Percentiles rank a stretch among this genome's conserved stretches.
These are phyloP conservation scores for Pteronura brasiliensis DNA, from an alignment of 2,113 vertebrate species.

Conservation along the genomic window DNA sequence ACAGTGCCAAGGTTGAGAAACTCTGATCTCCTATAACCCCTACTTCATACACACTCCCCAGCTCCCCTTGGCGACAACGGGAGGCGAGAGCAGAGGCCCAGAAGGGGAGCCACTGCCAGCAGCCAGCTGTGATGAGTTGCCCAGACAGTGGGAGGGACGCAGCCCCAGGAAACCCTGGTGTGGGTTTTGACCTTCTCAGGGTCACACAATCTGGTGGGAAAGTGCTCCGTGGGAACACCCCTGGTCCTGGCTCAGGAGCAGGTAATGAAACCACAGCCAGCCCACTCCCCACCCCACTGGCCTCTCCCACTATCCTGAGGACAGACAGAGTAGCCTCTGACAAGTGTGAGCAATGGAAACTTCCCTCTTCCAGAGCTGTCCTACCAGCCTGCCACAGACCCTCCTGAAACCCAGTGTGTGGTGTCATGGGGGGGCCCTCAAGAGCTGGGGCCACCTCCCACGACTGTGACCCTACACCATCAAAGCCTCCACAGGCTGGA, in stretches of 20 bases:
- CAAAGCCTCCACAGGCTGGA: background rate
- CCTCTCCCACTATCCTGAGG: background rate
- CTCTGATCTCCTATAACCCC: background rate
- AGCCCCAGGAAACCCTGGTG: background rate
- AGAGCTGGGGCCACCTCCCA: background rate
- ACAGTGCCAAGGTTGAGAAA: background rate
- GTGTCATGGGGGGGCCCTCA: background rate
- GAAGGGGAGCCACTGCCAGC: background rate
- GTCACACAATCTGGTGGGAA: constrained; percentile 46
- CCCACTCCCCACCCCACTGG: background rate
- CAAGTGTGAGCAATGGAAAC: background rate
- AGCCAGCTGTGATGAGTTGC: background rate
- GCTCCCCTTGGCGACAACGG: background rate
- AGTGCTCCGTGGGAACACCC: background rate
- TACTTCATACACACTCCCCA: background rate
- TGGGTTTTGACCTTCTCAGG: constrained; percentile 45
- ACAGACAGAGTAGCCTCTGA: background rate
- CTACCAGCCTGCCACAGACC: background rate
- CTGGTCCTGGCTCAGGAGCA: background rate
- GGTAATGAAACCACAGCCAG: background rate
- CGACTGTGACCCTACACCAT: background rate
- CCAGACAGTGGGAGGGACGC: background rate
- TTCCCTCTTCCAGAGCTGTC: background rate
- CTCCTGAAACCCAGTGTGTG: background rate
- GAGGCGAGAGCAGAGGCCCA: background rate